These are phyloP conservation scores for Polyommatus icarus DNA, from an alignment of 2,888 invertebrate species.

Conservation along the genomic window DNA sequence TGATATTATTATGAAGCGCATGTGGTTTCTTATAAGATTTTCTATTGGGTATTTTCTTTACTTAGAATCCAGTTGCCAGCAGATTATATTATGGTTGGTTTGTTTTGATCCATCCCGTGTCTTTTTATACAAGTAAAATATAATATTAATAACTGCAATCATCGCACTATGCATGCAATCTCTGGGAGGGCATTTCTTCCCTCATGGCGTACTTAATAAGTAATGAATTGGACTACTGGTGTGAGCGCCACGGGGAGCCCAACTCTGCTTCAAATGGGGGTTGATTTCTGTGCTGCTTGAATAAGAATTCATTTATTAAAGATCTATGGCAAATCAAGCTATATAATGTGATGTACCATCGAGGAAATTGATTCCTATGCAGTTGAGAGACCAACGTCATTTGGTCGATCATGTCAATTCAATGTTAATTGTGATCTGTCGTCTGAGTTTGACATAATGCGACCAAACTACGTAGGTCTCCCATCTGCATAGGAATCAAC, in stretches of 20 bases:
- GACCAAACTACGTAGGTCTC: no score
- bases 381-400: no score
- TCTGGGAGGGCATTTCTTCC: not conserved
- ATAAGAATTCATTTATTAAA: not conserved
- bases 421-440: no score
- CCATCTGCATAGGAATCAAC: no score
- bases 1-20: no score
- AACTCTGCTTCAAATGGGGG: not conserved
- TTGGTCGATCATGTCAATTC: no score
- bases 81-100: not conserved
- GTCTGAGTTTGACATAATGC: no score
- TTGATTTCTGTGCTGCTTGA: not conserved
- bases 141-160: not conserved
- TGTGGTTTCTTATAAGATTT: no score
- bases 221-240: constrained; percentile 7
- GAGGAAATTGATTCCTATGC: no score
- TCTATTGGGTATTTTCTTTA: not conserved
- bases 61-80: not conserved
- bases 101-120: not conserved
- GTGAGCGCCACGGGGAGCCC: not conserved
- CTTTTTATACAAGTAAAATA: not conserved
- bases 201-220: not conserved
- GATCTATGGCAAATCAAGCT: no score
- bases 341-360: no score
- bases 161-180: not conserved